Percentiles rank a stretch among this genome's conserved stretches.
Evolutionary conservation across 2,888 invertebrate genomes (phyloP).

Genomic region (Xestia sexstrigata): DNA sequence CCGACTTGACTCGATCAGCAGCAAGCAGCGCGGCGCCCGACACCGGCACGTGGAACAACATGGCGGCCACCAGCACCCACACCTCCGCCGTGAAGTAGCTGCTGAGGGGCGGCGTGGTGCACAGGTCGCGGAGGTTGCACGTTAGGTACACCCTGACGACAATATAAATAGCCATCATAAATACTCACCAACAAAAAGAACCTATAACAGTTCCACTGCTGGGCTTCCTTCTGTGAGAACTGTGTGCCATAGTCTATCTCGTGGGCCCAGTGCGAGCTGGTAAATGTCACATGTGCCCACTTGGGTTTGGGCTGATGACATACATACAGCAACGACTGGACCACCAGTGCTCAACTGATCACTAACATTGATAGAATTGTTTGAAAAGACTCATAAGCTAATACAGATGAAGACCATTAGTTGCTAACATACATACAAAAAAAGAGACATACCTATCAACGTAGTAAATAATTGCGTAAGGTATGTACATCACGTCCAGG

Average conservation of each 20-base stretch:
- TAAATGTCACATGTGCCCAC: background rate
- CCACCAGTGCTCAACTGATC: background rate
- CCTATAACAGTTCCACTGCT: background rate
- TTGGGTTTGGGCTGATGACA: background rate
- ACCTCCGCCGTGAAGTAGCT: slow-evolving; percentile 94
- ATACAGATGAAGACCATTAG: background rate
- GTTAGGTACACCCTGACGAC: slow-evolving; percentile 91
- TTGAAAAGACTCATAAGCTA: background rate
- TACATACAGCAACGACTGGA: background rate
- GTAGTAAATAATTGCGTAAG: slow-evolving; percentile 95
- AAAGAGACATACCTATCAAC: slow-evolving; percentile 90
- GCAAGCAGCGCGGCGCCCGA: slow-evolving; percentile 92
- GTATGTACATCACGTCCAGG: slow-evolving; percentile 95
- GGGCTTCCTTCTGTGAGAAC: background rate
- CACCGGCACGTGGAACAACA: slow-evolving; percentile 92
- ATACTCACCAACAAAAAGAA: background rate
- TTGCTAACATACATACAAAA: background rate
- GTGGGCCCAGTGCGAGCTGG: background rate
- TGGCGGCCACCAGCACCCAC: slow-evolving; percentile 92
- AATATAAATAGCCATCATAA: background rate
- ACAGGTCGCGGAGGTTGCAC: slow-evolving; percentile 93
- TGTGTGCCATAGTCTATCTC: too few species aligned
- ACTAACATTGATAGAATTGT: too few species aligned
- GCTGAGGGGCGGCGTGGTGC: slow-evolving; percentile 91
- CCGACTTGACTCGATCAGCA: slow-evolving; percentile 93